Conservation (phyloP, 2,113 vertebrate species). For the Arvicanthis niloticus region DNA sequence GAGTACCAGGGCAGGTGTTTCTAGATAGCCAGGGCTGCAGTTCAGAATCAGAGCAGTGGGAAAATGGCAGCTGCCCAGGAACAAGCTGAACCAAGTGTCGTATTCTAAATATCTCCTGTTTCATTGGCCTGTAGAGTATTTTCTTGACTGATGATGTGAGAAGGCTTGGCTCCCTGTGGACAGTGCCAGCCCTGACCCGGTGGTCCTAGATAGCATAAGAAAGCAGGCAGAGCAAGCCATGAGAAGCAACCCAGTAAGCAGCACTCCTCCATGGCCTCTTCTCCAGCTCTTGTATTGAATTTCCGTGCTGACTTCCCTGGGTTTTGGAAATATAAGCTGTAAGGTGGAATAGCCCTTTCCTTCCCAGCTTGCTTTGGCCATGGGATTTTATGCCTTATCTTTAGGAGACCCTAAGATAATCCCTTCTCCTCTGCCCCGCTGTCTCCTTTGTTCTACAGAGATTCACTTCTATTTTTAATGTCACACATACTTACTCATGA, state of each 20-base stretch:
- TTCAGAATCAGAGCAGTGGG: too few species aligned
- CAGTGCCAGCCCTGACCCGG: not conserved
- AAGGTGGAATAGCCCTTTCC: not conserved
- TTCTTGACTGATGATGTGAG: too few species aligned
- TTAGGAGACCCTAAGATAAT: not conserved
- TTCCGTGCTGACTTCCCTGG: not conserved
- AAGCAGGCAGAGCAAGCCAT: not conserved
- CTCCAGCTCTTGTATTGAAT: not conserved
- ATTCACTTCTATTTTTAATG: not conserved
- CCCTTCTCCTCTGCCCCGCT: not conserved
- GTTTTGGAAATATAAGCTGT: not conserved
- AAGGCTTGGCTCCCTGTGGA: not conserved
- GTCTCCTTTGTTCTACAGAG: not conserved
- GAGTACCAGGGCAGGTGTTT: too few species aligned
- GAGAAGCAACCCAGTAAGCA: not conserved
- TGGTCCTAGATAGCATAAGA: not conserved
- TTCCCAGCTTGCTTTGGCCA: not conserved
- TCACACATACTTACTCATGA: not conserved
- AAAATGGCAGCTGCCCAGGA: too few species aligned
- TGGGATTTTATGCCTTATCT: too few species aligned
- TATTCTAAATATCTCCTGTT: too few species aligned
- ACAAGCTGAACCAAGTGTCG: too few species aligned
- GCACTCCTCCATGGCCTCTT: not conserved
- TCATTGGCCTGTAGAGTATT: too few species aligned
- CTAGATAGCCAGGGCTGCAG: too few species aligned